Evolutionary conservation across 2,888 invertebrate species (phyloP), one percentile per base, ranked within the genome.

Genomic region (Leucoma salicis): DNA sequence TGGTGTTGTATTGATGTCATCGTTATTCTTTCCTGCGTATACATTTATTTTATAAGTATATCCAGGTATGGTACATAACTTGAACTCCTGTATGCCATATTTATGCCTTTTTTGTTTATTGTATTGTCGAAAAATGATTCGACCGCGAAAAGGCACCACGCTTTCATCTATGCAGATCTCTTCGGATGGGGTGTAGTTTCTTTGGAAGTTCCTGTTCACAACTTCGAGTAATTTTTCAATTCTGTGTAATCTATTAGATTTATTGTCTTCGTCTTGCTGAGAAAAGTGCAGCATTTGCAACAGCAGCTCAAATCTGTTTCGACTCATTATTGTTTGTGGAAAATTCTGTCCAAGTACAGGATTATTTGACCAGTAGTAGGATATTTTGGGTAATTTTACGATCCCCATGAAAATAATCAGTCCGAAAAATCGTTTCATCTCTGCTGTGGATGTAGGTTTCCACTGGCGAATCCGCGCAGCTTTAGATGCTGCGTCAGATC

Each of bases 371-470:
- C 57, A 63, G 31, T 60, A 63, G 25, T 35, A 8, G 27, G n/a
- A 24, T 28, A 58, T 28, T 52, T 55, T 24, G n/a, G 60, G 57
- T 2, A 62, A 42, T 42, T 47, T 62, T 11, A 62, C 57, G 5
- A 65, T 42, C 4, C 60, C 60, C 61, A 62, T 60, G 27, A 36
- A 54, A 2, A 60, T 24, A 6, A 63, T 39, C 33, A 40, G 29
- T 3, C 29, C 40, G 14, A 40, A 24, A 35, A 40, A 40, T 8
- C 2, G 3, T 34, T 39, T 39, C 6, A 39, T 34, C 12, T 39
- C 39, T 8, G 7, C 14, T 2, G 1, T 4, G 4, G 5, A 14
- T 28, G 42, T 38, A 2, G 37, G 37, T 13, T n/a, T 16, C 42
- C 42, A 42, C n/a, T n/a, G n/a, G n/a, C n/a, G n/a, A n/a, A n/a